Evolutionary conservation across 2,888 invertebrate genomes (phyloP).

Genomic region (Iselma pallidipennis): DNA sequence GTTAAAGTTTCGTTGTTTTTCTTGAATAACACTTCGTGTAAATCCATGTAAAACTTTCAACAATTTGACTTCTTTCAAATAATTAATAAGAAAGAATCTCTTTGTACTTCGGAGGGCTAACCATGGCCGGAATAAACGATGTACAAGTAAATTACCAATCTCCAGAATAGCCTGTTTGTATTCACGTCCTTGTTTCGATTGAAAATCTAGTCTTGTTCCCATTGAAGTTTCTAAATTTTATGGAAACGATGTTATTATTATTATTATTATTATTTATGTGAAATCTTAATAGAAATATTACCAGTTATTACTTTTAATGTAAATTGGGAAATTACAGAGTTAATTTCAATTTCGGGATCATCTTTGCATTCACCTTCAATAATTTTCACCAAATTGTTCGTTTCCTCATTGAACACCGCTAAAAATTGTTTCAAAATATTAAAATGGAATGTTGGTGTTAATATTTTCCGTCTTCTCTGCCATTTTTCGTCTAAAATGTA

Average conservation of each 20-base stretch:
- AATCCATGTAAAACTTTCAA: constrained; percentile 20
- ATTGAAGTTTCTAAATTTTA: constrained; percentile 28
- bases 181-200: constrained; percentile 1
- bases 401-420: constrained; percentile 34
- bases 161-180: constrained; percentile 12
- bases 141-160: constrained; percentile 4
- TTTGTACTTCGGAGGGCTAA: not conserved
- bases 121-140: constrained; percentile 8
- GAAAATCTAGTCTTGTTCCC: constrained; percentile 28
- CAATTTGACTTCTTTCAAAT: not conserved
- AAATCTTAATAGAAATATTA: not conserved
- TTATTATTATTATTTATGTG: not conserved
- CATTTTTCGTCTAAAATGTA: constrained; percentile 30
- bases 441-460: constrained; percentile 42
- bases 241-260: not conserved
- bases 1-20: constrained; percentile 29
- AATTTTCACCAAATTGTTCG: constrained; percentile 27
- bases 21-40: constrained; percentile 20
- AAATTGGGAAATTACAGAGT: constrained; percentile 5
- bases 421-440: constrained; percentile 38
- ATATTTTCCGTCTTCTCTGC: constrained; percentile 37
- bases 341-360: constrained; percentile 1
- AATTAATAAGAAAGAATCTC: constrained; percentile 11
- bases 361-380: not conserved
- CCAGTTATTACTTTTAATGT: constrained; percentile 15